phyloP scores from a whole-genome alignment of 1,140 invertebrate genomes.

The Halictus rubicundus region DNA sequence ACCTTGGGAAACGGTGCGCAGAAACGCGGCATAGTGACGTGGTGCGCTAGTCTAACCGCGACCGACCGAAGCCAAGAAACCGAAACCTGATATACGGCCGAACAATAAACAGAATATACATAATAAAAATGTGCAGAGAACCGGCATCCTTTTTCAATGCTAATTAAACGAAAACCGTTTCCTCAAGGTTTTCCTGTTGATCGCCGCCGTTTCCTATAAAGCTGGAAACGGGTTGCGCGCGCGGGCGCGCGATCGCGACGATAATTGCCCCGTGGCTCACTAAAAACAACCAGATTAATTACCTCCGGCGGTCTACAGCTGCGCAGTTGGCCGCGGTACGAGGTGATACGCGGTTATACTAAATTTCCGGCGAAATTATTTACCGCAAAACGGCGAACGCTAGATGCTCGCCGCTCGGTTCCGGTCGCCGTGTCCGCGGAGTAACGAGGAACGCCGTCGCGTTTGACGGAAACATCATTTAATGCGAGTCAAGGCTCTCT shows the following conservation, averaged over 20 bases:
- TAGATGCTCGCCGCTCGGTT: not conserved
- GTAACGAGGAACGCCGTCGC: not conserved
- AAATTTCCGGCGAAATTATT: constrained; percentile 17
- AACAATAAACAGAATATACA: not conserved
- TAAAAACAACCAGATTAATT: constrained; percentile 45
- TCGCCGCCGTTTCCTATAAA: constrained; percentile 22
- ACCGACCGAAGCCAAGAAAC: not conserved
- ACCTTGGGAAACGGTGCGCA: not conserved
- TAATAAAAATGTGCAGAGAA: too few relatives aligned
- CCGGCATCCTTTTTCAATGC: not conserved
- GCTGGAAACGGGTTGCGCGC: constrained; percentile 13
- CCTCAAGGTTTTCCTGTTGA: not conserved
- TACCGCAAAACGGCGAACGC: constrained; percentile 8
- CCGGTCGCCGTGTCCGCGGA: not conserved
- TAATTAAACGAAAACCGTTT: not conserved
- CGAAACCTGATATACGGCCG: not conserved
- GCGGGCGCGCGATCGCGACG: constrained; percentile 23
- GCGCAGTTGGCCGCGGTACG: not conserved
- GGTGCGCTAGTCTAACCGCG: not conserved
- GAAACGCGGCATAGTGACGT: too few relatives aligned
- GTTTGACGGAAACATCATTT: constrained; percentile 29
- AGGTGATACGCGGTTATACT: not conserved
- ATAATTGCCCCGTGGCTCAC: constrained; percentile 31
- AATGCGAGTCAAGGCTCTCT: not conserved
- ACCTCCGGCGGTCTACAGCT: constrained; percentile 35